A percentile compares a stretch with the other conserved stretches of the same genome.
phyloP scores from a whole-genome alignment of 2,797 vertebrate species.

The Sebastes kiyomatsui region DNA sequence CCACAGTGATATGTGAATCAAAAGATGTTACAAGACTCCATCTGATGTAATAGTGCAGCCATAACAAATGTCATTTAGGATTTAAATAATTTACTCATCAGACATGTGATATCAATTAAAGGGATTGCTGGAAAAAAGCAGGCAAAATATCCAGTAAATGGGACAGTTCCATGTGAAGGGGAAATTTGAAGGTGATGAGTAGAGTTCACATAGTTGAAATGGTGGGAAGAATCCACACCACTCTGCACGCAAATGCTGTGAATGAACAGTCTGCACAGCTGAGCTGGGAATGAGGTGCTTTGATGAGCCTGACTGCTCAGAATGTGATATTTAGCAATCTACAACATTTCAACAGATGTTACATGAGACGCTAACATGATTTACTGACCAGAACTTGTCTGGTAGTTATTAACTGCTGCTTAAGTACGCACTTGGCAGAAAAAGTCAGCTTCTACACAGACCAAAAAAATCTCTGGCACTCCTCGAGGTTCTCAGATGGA shows the following conservation, averaged over 20 bases:
- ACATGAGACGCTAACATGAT: conserved; percentile 25
- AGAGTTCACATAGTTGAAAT: not conserved
- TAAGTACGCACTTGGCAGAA: not conserved
- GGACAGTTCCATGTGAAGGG: not conserved
- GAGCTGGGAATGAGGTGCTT: conserved; percentile 6
- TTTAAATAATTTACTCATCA: not conserved
- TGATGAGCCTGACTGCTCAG: conserved; percentile 40
- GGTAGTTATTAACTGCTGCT: conserved; percentile 46
- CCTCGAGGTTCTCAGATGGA: not conserved
- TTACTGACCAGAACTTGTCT: conserved; percentile 39
- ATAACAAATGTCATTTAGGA: not conserved
- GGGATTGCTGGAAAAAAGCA: not conserved
- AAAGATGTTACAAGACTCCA: not conserved
- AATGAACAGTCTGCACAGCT: not conserved
- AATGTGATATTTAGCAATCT: conserved; percentile 57
- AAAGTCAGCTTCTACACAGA: not conserved
- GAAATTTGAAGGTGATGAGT: conserved; percentile 4
- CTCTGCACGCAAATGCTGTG: not conserved
- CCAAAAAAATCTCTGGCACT: conserved; percentile 4
- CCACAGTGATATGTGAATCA: not conserved
- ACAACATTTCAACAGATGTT: conserved; percentile 47
- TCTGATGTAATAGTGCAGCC: not conserved
- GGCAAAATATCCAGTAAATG: not conserved
- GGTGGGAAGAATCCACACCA: not conserved
- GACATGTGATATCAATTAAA: not conserved